Conservation (phyloP, 2,113 vertebrate species). For the Otus sunia region DNA sequence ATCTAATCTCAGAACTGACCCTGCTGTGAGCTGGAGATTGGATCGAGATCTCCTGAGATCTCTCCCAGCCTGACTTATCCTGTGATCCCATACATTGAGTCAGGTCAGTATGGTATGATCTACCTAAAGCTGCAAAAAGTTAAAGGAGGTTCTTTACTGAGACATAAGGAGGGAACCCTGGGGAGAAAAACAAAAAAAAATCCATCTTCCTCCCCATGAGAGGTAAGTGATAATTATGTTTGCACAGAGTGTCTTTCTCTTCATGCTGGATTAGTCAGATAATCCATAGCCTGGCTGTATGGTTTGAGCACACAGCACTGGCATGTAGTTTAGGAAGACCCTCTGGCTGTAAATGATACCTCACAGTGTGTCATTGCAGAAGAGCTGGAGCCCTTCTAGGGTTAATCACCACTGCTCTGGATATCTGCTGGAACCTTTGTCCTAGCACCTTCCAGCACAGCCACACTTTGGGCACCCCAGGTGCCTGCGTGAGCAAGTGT, state of each 20-base stretch:
- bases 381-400: background rate
- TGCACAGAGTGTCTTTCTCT: background rate
- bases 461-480: accelerated
- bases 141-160: background rate
- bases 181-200: background rate
- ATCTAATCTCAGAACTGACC: background rate
- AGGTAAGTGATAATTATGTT: background rate
- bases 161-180: background rate
- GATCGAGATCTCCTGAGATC: accelerated
- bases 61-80: background rate
- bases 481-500: background rate
- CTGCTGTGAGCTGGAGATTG: background rate
- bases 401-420: background rate
- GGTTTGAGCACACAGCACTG: background rate
- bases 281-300: background rate
- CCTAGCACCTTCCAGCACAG: background rate
- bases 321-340: background rate
- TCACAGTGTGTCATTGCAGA: background rate
- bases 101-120: background rate
- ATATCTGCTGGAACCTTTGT: background rate
- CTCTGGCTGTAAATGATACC: background rate
- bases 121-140: background rate
- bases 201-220: background rate
- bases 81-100: background rate
- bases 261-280: background rate